These are phyloP conservation scores for Crocodylus rhombifer DNA, from an alignment of 2,797 vertebrate species.

Conservation along the genomic window DNA sequence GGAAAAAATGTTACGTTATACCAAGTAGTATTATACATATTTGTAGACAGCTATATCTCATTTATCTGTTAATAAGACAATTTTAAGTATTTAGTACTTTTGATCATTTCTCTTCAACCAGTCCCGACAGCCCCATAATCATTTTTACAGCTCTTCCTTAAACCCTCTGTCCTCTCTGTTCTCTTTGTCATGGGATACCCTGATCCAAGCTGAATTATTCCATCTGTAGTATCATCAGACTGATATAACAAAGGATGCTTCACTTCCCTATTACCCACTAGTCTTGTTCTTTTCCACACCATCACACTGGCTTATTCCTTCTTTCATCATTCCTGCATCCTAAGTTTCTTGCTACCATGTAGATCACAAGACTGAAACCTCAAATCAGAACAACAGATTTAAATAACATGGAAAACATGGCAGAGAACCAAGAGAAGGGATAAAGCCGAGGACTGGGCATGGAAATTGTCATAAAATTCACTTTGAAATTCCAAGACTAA, in stretches of 20 bases:
- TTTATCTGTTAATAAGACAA: slow-evolving; percentile 9
- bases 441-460: background rate
- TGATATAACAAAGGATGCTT: background rate
- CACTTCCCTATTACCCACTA: background rate
- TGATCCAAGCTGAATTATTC: background rate
- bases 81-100: background rate
- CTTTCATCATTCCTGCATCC: background rate
- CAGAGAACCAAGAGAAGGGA: slow-evolving; percentile 9
- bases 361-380: background rate
- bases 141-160: slow-evolving; percentile 26
- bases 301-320: background rate
- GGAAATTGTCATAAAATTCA: background rate
- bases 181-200: background rate
- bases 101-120: background rate
- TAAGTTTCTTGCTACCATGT: background rate
- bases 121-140: background rate
- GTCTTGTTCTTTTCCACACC: background rate
- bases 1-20: slow-evolving; percentile 40
- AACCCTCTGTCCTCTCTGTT: background rate
- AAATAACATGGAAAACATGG: background rate
- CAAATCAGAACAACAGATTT: background rate
- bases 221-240: background rate
- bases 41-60: background rate
- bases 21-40: slow-evolving; percentile 8
- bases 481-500: slow-evolving; percentile 18